These are phyloP conservation scores for Lypha dubia DNA, from an alignment of 2,888 invertebrate genomes.

Conservation along the genomic window DNA sequence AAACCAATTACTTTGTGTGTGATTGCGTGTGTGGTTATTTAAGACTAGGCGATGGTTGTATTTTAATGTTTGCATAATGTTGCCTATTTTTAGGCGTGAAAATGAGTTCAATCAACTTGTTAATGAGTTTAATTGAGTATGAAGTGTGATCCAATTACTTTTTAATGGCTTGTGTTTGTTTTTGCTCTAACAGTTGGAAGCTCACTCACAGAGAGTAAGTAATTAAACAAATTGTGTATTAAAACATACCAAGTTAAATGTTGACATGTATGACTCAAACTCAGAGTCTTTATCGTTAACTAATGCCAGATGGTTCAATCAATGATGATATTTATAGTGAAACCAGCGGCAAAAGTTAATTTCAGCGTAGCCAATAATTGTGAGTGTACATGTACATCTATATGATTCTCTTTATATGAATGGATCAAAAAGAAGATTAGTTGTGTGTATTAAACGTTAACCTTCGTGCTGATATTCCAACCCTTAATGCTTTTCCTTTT, in stretches of 20 bases:
- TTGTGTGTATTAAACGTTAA: too few species aligned
- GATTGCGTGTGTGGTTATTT: constrained; percentile 2
- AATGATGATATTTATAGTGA: too few species aligned
- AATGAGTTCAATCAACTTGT: constrained; percentile 66
- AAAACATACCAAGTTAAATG: not conserved
- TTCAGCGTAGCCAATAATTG: too few species aligned
- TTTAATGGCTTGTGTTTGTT: constrained; percentile 50
- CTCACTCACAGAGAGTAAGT: not conserved
- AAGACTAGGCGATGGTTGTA: not conserved
- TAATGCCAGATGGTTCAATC: too few species aligned
- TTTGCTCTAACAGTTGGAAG: not conserved
- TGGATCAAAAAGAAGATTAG: too few species aligned
- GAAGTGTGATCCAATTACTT: constrained; percentile 65
- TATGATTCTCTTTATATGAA: too few species aligned
- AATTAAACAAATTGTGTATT: not conserved
- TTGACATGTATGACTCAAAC: too few species aligned
- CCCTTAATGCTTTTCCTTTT: too few species aligned
- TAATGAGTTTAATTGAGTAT: constrained; percentile 66
- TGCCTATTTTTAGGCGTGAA: constrained; percentile 63
- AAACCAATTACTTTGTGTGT: not conserved
- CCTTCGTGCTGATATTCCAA: too few species aligned
- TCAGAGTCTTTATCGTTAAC: too few species aligned
- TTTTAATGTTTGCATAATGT: constrained; percentile 26
- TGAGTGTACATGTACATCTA: too few species aligned
- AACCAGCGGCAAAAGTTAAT: too few species aligned